Evolutionary conservation across 2,113 vertebrate species (phyloP).

Genomic region (Sylvietta virens): DNA sequence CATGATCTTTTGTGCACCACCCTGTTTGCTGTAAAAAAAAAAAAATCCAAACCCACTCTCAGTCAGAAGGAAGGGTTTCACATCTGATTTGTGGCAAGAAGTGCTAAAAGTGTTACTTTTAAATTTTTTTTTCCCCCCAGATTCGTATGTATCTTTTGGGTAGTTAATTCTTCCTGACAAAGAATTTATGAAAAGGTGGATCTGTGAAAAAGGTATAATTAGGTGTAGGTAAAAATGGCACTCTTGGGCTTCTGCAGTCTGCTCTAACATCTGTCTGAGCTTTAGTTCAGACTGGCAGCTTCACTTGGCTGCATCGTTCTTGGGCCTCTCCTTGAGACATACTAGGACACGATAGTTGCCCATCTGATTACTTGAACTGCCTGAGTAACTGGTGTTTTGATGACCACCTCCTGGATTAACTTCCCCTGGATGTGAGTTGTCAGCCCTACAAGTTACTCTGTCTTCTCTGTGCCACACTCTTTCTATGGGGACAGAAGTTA

Average conservation of each 20-base stretch:
- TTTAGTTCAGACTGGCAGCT: background rate
- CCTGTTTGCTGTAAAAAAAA: background rate
- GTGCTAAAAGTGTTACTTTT: background rate
- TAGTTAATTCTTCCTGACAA: background rate
- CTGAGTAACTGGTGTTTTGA: background rate
- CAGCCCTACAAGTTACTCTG: background rate
- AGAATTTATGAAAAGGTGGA: background rate
- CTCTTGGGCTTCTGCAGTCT: background rate
- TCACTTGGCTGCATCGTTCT: background rate
- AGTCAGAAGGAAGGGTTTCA: background rate
- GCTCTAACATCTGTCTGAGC: background rate
- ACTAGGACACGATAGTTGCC: background rate
- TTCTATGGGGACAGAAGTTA: background rate
- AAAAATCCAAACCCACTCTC: background rate
- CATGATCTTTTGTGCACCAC: background rate
- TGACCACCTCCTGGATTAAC: background rate
- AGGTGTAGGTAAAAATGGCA: background rate
- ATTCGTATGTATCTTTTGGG: background rate
- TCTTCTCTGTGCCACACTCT: background rate
- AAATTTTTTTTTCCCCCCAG: rapidly evolving
- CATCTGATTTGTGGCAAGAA: background rate
- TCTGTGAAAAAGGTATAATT: background rate
- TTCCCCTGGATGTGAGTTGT: background rate
- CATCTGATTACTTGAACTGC: background rate
- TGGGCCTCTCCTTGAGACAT: background rate